Evolutionary conservation across 2,113 vertebrate genomes (phyloP), one percentile per base, ranked within the genome.

Genomic region (Tupaia tana): DNA sequence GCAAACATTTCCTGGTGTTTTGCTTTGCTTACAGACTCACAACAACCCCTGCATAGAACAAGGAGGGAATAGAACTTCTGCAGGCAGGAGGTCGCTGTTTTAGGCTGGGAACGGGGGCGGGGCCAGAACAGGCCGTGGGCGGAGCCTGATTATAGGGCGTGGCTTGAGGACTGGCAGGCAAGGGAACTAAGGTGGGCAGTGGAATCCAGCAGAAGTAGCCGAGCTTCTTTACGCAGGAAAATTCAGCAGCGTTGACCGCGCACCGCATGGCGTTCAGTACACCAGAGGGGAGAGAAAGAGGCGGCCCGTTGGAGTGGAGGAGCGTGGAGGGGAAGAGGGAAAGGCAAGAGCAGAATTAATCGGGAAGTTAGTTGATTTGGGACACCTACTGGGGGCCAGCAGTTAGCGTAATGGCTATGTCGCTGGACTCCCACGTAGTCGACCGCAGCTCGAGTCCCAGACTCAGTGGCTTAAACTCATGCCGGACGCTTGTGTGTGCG

Each of bases 81-180:
- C 54, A 4, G n/a, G 15, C 22, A n/a, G 13, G 25, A 71, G 27
- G 31, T 67, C 20, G 0, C 3, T 0, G 12, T 4, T 43, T 25
- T 25, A 3, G 7, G 22, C 3, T 0, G 11, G 1, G 18, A 15
- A 11, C 52, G 34, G 52, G 22, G 29, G 25, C 34, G 6, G 13
- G 52, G 59, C 3, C 2, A 0, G 4, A 22, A 14, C 3, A 0
- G 34, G 5, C 0, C 6, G 74, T 2, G 34, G 34, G 63, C 19
- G 8, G 61, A 64, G 29, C 56, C 2, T 2, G 9, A 13, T 8
- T 59, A 89, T 58, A 73, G 77, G 34, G 75, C 19, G 15, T 73
- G 31, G 34, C 8, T 52, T 12, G 7, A 58, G 20, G 27, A 2
- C 31, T 66, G 43, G 15, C 2, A 0, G 67, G 16, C 16, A 31